These are phyloP conservation scores for Crenuchus spilurus DNA, from an alignment of 2,797 vertebrate genomes.

Conservation along the genomic window DNA sequence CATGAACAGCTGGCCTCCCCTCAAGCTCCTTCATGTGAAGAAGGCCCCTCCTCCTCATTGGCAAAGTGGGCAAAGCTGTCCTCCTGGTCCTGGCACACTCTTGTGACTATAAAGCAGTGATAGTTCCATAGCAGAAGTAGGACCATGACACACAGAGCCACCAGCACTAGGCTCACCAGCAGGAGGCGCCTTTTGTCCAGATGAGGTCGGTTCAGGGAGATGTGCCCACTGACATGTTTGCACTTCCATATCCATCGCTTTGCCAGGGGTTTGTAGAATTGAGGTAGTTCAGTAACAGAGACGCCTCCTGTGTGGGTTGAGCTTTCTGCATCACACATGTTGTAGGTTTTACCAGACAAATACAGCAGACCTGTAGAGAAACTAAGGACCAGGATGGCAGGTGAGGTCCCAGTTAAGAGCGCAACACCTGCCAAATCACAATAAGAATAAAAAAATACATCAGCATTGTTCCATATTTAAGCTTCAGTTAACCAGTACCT, in stretches of 20 bases:
- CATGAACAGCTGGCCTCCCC: conserved; percentile 7
- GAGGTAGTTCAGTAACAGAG: conserved; percentile 12
- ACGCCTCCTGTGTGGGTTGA: conserved; percentile 13
- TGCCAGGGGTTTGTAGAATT: conserved; percentile 14
- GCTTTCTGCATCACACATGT: conserved; percentile 13
- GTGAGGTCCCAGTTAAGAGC: not conserved
- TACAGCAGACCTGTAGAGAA: conserved; percentile 33
- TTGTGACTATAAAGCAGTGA: conserved; percentile 56
- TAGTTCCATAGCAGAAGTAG: conserved; percentile 64
- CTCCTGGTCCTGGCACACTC: conserved; percentile 48
- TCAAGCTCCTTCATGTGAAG: conserved; percentile 30
- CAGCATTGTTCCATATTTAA: not conserved
- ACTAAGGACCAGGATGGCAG: not conserved
- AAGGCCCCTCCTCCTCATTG: conserved; percentile 6
- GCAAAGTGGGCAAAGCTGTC: conserved; percentile 41
- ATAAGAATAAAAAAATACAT: not conserved
- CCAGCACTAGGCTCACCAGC: conserved; percentile 44
- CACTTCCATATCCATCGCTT: conserved; percentile 44
- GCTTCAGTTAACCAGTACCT: too few relatives aligned
- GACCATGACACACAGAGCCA: conserved; percentile 56
- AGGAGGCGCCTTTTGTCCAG: conserved; percentile 47
- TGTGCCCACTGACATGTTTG: not conserved
- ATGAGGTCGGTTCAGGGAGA: conserved; percentile 8
- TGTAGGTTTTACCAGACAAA: not conserved
- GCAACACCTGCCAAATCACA: not conserved